phyloP scores from a whole-genome alignment of 2,113 vertebrate species.

The Fregata magnificens region DNA sequence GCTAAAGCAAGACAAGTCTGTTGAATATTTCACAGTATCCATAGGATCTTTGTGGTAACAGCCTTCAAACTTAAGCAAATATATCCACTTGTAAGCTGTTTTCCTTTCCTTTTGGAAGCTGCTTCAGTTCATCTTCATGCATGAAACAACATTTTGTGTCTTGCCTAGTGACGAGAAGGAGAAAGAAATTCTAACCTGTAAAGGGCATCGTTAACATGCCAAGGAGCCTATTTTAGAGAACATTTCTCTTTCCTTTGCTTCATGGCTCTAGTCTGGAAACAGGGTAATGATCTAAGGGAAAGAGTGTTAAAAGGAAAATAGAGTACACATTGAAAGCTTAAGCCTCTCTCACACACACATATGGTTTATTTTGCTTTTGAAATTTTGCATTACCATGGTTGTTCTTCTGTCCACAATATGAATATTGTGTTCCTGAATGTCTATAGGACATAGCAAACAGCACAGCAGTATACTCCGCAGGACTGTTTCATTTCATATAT shows the following conservation, averaged over 20 bases:
- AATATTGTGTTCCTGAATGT: neutral
- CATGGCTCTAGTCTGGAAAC: neutral
- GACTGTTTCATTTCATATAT: neutral
- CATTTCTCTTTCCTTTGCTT: neutral
- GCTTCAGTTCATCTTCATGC: neutral
- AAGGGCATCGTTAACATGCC: neutral
- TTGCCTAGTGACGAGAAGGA: neutral
- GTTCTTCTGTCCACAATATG: neutral
- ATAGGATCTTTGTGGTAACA: neutral
- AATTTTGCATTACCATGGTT: neutral
- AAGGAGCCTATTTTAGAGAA: neutral
- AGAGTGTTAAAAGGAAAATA: neutral
- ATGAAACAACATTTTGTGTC: neutral
- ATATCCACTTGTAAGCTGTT: neutral
- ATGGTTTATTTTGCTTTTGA: neutral
- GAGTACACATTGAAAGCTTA: neutral
- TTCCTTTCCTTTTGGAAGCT: neutral
- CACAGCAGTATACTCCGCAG: neutral
- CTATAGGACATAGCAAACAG: neutral
- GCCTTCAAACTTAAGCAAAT: neutral
- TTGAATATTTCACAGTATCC: neutral
- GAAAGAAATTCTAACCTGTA: slow-evolving; percentile 5
- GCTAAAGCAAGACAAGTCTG: neutral
- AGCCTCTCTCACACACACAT: neutral
- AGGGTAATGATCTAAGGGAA: neutral